phyloP scores from a whole-genome alignment of 2,797 vertebrate species.

The Gastrophryne carolinensis region DNA sequence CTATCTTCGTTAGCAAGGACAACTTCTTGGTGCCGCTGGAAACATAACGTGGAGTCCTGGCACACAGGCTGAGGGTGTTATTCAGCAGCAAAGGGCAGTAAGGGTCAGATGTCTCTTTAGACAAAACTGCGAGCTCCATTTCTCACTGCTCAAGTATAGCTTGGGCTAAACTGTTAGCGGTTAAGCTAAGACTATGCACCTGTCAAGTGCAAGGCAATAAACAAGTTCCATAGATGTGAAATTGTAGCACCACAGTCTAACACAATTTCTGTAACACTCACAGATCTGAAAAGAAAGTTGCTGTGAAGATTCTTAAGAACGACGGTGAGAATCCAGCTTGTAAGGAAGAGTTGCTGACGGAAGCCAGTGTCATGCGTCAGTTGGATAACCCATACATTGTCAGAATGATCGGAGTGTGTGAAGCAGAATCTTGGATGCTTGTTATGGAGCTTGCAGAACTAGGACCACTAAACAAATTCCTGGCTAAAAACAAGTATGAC shows the following conservation, averaged over 20 bases:
- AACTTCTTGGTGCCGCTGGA: no score
- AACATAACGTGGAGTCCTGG: no score
- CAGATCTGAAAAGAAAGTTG: constrained; percentile 85
- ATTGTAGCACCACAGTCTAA: neutral
- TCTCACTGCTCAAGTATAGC: no score
- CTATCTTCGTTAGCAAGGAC: no score
- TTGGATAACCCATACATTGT: constrained; percentile 97
- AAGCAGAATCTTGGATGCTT: constrained; percentile 92
- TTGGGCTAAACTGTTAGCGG: no score
- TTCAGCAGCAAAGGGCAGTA: no score
- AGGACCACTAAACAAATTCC: constrained; percentile 89
- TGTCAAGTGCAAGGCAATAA: no score
- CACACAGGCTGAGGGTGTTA: no score
- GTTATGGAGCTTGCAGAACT: constrained; percentile 97
- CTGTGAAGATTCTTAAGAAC: constrained; percentile 94
- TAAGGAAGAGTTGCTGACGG: constrained; percentile 85
- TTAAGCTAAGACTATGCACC: no score
- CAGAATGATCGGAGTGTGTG: constrained; percentile 97
- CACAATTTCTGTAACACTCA: constrained; percentile 1
- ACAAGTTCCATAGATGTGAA: neutral
- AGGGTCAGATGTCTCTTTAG: no score
- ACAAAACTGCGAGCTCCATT: no score
- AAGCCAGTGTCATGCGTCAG: constrained; percentile 94
- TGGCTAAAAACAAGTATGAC: constrained; percentile 88
- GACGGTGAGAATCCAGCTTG: constrained; percentile 78